Evolutionary conservation across 1,140 invertebrate genomes (phyloP).

Genomic region (Drosophila baimaii): DNA sequence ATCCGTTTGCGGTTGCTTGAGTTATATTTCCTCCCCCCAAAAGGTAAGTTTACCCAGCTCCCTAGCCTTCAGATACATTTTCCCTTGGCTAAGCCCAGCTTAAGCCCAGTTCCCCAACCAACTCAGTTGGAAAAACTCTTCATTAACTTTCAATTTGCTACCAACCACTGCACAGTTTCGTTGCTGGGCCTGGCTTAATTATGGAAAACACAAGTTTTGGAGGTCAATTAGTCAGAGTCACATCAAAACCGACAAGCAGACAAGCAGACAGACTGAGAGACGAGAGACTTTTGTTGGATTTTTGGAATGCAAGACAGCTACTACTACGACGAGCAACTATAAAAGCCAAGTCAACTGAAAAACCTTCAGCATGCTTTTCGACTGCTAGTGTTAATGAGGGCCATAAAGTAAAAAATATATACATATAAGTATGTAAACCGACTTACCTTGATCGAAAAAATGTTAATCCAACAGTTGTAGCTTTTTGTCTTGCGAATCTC

Average conservation of each 20-base stretch:
- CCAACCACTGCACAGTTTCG: conserved; percentile 9
- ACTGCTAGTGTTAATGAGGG: conserved; percentile 49
- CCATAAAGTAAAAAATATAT: conserved; percentile 21
- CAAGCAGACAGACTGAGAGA: background rate
- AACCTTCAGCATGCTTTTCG: conserved; percentile 54
- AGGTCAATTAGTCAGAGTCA: conserved; percentile 75
- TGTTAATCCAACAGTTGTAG: conserved; percentile 63
- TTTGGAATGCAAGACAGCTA: conserved; percentile 28
- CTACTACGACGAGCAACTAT: conserved; percentile 4
- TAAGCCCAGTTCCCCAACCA: background rate
- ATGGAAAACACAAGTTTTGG: conserved; percentile 59
- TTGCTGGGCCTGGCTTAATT: conserved; percentile 28
- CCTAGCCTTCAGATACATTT: background rate
- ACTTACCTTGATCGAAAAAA: conserved; percentile 52
- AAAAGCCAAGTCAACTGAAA: conserved; percentile 49
- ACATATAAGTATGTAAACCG: conserved; percentile 36
- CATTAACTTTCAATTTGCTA: conserved; percentile 55
- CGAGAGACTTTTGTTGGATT: conserved; percentile 21
- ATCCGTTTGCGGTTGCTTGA: background rate
- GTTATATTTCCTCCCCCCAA: background rate
- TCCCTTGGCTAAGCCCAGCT: background rate
- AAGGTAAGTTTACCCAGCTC: background rate
- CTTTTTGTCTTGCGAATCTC: conserved; percentile 28
- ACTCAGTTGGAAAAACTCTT: conserved; percentile 16
- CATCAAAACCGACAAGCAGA: conserved; percentile 40